These are phyloP conservation scores for Anas platyrhynchos DNA, from an alignment of 2,113 vertebrate genomes.

Conservation along the genomic window DNA sequence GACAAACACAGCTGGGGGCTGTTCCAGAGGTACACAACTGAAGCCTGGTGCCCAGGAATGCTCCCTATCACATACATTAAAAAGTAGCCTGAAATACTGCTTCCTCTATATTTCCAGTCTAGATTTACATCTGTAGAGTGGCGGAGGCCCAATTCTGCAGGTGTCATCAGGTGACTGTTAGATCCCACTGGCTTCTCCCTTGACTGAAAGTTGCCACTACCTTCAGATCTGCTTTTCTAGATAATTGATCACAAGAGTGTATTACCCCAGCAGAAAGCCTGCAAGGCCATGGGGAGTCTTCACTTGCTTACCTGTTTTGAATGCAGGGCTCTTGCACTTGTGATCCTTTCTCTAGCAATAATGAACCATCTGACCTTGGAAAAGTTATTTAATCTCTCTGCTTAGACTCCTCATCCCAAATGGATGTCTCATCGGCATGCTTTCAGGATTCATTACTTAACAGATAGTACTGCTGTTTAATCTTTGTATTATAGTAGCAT, in stretches of 20 bases:
- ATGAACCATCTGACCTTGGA: neutral
- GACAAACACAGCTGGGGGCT: neutral
- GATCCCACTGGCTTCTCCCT: neutral
- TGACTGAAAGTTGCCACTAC: fast-evolving
- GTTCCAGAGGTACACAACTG: fast-evolving
- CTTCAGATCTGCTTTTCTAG: fast-evolving
- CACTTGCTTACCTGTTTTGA: fast-evolving
- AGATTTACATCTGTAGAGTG: neutral
- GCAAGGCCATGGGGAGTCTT: neutral
- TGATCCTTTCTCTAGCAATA: neutral
- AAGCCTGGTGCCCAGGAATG: neutral
- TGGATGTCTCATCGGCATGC: neutral
- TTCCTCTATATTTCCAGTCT: neutral
- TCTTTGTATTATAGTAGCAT: slow-evolving; percentile 21
- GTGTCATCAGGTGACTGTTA: neutral
- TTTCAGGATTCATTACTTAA: slow-evolving; percentile 21
- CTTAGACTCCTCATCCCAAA: neutral
- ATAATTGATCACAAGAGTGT: neutral
- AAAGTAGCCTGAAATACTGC: neutral
- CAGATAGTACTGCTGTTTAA: neutral
- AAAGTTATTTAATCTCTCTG: neutral
- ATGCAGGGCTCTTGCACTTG: fast-evolving
- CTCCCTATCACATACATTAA: neutral
- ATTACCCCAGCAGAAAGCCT: neutral
- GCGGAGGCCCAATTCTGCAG: neutral